Conservation (phyloP, 2,797 vertebrate species). For the Protosalanx chinensis region DNA sequence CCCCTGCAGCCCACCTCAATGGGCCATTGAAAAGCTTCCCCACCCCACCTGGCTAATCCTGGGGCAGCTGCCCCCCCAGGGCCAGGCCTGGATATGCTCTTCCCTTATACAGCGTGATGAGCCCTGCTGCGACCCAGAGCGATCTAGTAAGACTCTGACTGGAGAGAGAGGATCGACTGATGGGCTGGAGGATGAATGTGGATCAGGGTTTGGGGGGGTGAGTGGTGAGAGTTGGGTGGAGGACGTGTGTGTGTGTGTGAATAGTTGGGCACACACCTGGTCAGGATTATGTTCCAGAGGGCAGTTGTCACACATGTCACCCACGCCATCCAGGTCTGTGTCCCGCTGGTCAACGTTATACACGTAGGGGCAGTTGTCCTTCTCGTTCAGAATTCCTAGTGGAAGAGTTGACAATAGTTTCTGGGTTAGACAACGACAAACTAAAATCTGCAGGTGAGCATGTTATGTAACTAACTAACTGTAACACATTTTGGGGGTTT, state of each 20-base stretch:
- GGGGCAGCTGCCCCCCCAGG: slow-evolving; percentile 67
- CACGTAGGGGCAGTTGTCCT: slow-evolving; percentile 92
- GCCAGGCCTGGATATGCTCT: slow-evolving; percentile 61
- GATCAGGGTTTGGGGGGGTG: neutral
- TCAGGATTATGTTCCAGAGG: slow-evolving; percentile 98
- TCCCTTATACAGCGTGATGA: slow-evolving; percentile 59
- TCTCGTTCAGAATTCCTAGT: slow-evolving; percentile 90
- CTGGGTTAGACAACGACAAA: neutral
- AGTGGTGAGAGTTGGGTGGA: neutral
- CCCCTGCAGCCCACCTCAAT: slow-evolving; percentile 28
- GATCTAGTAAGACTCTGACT: neutral
- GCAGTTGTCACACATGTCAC: slow-evolving; percentile 98
- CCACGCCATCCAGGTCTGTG: slow-evolving; percentile 92
- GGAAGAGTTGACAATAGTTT: slow-evolving; percentile 19
- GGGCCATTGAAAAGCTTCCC: slow-evolving; percentile 33
- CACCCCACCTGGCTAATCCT: slow-evolving; percentile 52
- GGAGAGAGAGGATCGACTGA: neutral
- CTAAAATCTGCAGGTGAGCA: neutral
- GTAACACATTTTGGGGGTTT: slow-evolving; percentile 9
- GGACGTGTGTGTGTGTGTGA: neutral
- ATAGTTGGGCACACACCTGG: slow-evolving; percentile 76
- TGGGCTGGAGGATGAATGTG: neutral
- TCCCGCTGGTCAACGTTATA: slow-evolving; percentile 96
- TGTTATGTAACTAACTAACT: neutral
- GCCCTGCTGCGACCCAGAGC: slow-evolving; percentile 38